Conservation (phyloP, 2,113 vertebrate genomes). For the Stigmatopora nigra region DNA sequence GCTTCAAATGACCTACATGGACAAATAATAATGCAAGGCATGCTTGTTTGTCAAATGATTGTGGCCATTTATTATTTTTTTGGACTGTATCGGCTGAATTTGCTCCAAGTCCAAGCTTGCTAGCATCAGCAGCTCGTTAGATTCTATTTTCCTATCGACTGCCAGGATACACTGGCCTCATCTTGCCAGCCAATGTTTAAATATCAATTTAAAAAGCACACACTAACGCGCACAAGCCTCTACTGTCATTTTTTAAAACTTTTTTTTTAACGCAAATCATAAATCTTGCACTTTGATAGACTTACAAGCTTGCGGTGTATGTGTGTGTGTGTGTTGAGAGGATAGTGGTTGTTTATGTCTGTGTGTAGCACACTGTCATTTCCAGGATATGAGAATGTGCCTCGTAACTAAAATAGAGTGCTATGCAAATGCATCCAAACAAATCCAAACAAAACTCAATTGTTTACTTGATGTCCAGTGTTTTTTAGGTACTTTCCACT, state of each 20-base stretch:
- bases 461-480: constrained; percentile 44
- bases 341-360: constrained; percentile 57
- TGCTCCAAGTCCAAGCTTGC: constrained; percentile 45
- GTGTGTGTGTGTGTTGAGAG: constrained; percentile 32
- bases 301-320: constrained; percentile 36
- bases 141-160: constrained; percentile 37
- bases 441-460: constrained; percentile 55
- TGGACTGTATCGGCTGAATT: constrained; percentile 47
- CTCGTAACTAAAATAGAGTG: constrained; percentile 32
- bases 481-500: constrained; percentile 38
- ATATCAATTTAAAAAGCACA: constrained; percentile 24
- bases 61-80: constrained; percentile 37
- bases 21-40: constrained; percentile 44
- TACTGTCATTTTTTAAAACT: not conserved
- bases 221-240: constrained; percentile 8
- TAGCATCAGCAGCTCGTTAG: constrained; percentile 64
- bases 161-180: constrained; percentile 44
- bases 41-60: constrained; percentile 35
- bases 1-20: constrained; percentile 58
- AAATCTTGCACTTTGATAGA: constrained; percentile 58
- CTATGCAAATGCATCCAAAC: constrained; percentile 62
- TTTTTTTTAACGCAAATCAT: constrained; percentile 39
- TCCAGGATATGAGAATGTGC: constrained; percentile 46
- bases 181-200: constrained; percentile 36
- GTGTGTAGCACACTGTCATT: constrained; percentile 63